Base-by-base conservation (phyloP, 53 echinoderm and acorn worm species). In the Echinarachnius parma region DNA sequence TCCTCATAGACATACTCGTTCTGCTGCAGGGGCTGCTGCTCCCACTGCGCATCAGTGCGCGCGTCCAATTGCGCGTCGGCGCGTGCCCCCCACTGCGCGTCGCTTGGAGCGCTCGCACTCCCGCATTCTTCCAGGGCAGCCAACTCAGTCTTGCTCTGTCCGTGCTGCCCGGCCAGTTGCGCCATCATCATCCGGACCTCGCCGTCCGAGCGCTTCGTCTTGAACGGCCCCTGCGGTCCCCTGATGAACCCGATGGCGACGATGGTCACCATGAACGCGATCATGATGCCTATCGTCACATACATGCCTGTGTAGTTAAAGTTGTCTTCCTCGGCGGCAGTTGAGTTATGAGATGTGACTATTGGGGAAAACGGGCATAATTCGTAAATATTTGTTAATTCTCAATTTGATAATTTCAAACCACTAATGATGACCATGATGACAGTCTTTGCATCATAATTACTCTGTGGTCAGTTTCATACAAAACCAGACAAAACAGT, bases 281-380 rank as follows among this genome's bases (percentile, higher is more conserved):
- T 55, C n/a, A 23, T 39, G n/a, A 72, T 11, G 11, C 42, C 74
- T 8, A 72, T 45, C 26, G 74, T 72, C 21, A 72, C 15, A 10
- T 72, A 72, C 39, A 72, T 36, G 5, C 55, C 74, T 11, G 42
- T 44, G 74, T 72, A 72, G 58, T 72, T 72, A 58, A 72, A 72
- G 53, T 72, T 14, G 20, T 72, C 57, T 16, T 56, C 74, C n/a
- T n/a, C n/a, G n/a, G n/a, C n/a, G n/a, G n/a, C n/a, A n/a, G n/a
- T n/a, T n/a, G n/a, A n/a, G n/a, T n/a, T n/a, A n/a, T n/a, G n/a
- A n/a, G n/a, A n/a, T n/a, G n/a, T n/a, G n/a, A n/a, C n/a, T n/a
- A n/a, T n/a, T n/a, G n/a, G n/a, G n/a, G n/a, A n/a, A n/a, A n/a
- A n/a, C n/a, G n/a, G n/a, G n/a, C n/a, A n/a, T n/a, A n/a, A n/a